Conservation (phyloP, 2,797 vertebrate genomes). For the Sebastes iracundus region DNA sequence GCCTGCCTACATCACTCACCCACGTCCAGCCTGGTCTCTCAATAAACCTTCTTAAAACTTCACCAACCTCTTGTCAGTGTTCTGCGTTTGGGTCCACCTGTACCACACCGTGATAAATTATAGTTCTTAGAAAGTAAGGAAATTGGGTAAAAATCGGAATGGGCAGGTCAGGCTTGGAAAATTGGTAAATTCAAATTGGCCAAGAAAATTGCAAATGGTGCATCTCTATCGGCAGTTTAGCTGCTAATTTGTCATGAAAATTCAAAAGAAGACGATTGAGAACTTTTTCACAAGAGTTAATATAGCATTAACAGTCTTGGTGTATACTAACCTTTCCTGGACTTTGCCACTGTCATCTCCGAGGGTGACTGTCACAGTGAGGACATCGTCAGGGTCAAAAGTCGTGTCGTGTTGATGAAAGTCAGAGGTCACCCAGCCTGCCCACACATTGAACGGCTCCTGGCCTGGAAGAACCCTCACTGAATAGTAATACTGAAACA, state of each 20-base stretch:
- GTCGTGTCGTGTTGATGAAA: constrained; percentile 87
- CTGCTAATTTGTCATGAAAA: not conserved
- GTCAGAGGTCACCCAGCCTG: constrained; percentile 95
- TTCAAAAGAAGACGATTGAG: not conserved
- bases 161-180: too few relatives aligned
- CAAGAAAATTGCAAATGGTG: too few relatives aligned
- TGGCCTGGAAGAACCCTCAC: constrained; percentile 93
- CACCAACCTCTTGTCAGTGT: too few relatives aligned
- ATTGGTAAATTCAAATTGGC: accelerated
- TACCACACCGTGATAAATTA: too few relatives aligned
- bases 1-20: too few relatives aligned
- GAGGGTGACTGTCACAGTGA: constrained; percentile 91
- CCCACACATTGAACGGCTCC: constrained; percentile 94
- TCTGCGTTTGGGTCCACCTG: accelerated
- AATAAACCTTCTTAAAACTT: too few relatives aligned
- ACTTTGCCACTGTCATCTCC: constrained; percentile 97
- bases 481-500: constrained; percentile 92
- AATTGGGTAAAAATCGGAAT: too few relatives aligned
- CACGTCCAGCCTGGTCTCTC: too few relatives aligned
- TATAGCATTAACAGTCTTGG: not conserved
- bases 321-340: constrained; percentile 89
- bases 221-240: not conserved
- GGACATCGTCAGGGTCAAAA: constrained; percentile 89
- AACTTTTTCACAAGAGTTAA: not conserved
- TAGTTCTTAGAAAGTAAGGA: too few relatives aligned